Evolutionary conservation across 2,888 invertebrate species (phyloP).

Genomic region (Stramonita haemastoma): DNA sequence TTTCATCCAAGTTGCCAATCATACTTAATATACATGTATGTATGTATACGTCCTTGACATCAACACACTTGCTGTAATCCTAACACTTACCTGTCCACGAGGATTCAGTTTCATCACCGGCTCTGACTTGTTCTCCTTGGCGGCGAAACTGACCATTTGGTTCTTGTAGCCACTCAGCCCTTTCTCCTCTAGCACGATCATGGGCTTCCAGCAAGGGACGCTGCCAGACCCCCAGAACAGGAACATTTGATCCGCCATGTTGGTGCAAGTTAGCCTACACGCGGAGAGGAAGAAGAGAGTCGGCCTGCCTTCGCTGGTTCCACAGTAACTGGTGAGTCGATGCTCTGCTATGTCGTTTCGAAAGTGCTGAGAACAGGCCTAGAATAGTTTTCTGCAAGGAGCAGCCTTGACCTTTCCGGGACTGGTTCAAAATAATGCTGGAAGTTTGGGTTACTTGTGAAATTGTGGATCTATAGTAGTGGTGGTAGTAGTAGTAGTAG

Average conservation of each 20-base stretch:
- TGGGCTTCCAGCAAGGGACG: slow-evolving; percentile 63
- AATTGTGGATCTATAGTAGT: no score
- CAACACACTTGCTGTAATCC: no score
- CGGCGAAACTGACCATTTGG: slow-evolving; percentile 60
- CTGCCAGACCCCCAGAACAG: slow-evolving; percentile 71
- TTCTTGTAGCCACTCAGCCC: slow-evolving; percentile 55
- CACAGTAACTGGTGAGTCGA: background rate
- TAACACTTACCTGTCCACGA: slow-evolving; percentile 62
- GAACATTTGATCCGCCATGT: slow-evolving; percentile 52
- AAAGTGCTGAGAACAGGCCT: background rate
- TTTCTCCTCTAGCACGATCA: slow-evolving; percentile 67
- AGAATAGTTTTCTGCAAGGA: no score
- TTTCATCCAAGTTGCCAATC: no score
- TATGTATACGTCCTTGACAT: no score
- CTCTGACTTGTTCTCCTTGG: slow-evolving; percentile 63
- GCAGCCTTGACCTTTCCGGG: no score
- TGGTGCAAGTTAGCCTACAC: background rate
- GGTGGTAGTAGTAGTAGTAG: no score
- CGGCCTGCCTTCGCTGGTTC: background rate
- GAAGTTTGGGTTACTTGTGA: no score
- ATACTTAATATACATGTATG: no score
- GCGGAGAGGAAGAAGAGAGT: background rate
- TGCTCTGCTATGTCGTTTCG: background rate
- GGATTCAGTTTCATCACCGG: slow-evolving; percentile 65
- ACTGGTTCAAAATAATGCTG: no score